A percentile compares a stretch with the other conserved stretches of the same genome.
phyloP scores from a whole-genome alignment of 2,113 vertebrate species.

The Telmatochromis sp. region DNA sequence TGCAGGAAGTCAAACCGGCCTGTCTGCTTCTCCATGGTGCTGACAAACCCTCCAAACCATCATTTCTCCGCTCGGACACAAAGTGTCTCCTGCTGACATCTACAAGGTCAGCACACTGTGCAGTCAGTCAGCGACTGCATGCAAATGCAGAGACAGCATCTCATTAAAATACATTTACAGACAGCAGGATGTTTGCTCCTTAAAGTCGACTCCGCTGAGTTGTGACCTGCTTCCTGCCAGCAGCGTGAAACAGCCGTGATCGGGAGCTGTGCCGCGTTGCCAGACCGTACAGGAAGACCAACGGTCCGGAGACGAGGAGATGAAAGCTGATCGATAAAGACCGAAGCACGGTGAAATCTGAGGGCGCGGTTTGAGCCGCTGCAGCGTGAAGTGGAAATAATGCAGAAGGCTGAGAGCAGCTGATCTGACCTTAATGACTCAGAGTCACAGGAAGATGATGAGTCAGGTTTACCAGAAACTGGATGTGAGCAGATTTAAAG shows the following conservation, averaged over 20 bases:
- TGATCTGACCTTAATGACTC: neutral
- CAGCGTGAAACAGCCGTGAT: neutral
- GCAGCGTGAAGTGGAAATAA: neutral
- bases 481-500: neutral
- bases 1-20: neutral
- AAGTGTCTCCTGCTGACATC: neutral
- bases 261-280: neutral
- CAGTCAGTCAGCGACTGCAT: neutral
- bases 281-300: neutral
- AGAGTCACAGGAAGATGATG: neutral
- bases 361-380: neutral
- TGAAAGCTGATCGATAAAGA: neutral
- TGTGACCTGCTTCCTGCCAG: neutral
- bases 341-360: accelerated
- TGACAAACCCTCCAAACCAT: neutral
- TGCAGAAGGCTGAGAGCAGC: neutral
- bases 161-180: neutral
- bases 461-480: neutral
- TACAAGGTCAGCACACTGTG: neutral
- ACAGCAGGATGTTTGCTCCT: neutral
- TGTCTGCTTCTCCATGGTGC: neutral
- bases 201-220: neutral
- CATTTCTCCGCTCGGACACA: accelerated
- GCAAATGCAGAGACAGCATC: neutral
- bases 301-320: neutral